Evolutionary conservation across 2,797 vertebrate species (phyloP).

Genomic region (Fringilla coelebs): DNA sequence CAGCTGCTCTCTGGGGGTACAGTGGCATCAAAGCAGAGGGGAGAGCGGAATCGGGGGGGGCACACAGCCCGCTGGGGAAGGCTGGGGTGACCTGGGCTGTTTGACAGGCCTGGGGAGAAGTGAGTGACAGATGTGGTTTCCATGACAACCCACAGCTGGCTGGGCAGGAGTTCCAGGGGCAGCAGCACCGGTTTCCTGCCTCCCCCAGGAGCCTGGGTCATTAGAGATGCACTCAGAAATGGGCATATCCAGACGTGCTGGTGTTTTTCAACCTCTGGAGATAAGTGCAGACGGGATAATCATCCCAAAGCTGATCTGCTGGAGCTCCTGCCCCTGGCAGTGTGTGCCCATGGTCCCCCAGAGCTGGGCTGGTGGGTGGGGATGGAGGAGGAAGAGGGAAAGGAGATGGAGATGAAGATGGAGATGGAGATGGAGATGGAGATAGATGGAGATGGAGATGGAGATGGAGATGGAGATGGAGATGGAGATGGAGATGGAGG

Average conservation of each 20-base stretch:
- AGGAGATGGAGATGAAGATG: background rate
- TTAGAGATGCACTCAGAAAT: background rate
- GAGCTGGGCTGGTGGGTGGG: background rate
- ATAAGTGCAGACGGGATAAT: background rate
- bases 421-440: background rate
- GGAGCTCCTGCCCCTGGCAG: background rate
- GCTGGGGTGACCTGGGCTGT: background rate
- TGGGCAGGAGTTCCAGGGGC: conserved; percentile 17
- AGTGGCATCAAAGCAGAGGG: background rate
- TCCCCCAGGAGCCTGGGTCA: background rate
- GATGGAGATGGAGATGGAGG: background rate
- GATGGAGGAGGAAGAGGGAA: background rate
- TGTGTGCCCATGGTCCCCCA: background rate
- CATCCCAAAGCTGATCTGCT: background rate
- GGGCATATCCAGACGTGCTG: background rate
- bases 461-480: background rate
- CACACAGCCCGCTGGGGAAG: background rate
- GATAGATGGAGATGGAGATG: background rate
- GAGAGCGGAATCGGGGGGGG: background rate
- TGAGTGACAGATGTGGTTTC: conserved; percentile 37
- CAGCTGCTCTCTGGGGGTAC: background rate
- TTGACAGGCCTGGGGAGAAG: background rate
- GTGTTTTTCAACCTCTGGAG: background rate
- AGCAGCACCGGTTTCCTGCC: background rate
- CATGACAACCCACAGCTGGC: conserved; percentile 54